phyloP scores from a whole-genome alignment of 1,140 invertebrate genomes.

The Drosophila subobscura region DNA sequence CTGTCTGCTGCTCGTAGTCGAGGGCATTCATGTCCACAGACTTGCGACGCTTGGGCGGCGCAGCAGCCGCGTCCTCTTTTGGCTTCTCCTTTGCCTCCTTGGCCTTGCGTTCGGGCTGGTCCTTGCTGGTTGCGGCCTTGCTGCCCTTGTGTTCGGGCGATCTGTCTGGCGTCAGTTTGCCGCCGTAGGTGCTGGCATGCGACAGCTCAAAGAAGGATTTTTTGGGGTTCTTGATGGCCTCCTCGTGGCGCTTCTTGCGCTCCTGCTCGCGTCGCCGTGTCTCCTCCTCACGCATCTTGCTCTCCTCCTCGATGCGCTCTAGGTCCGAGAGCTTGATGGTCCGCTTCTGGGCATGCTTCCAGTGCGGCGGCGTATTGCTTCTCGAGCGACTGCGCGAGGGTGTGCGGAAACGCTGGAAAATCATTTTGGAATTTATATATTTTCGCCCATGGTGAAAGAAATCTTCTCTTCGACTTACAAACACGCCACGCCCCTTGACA shows the following conservation, averaged over 20 bases:
- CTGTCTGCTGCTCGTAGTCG: conserved; percentile 80
- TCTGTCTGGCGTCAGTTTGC: conserved; percentile 57
- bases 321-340: conserved; percentile 92
- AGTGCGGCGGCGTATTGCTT: conserved; percentile 94
- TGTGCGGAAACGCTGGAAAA: conserved; percentile 91
- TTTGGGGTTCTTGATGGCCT: conserved; percentile 78
- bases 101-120: conserved; percentile 13
- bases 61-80: conserved; percentile 27
- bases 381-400: conserved; percentile 92
- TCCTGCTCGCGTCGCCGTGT: conserved; percentile 86
- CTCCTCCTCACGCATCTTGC: conserved; percentile 86
- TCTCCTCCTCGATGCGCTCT: conserved; percentile 88
- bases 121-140: too few species aligned
- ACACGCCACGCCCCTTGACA: conserved; percentile 94
- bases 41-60: conserved; percentile 53
- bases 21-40: conserved; percentile 80
- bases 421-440: not conserved
- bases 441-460: not conserved
- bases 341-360: conserved; percentile 92
- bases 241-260: conserved; percentile 86
- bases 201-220: conserved; percentile 79
- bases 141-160: conserved; percentile 27
- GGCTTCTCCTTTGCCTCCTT: conserved; percentile 51
- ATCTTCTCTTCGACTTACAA: conserved; percentile 87
- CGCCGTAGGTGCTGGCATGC: conserved; percentile 80